phyloP scores from a whole-genome alignment of 2,113 vertebrate genomes.

The Pionites leucogaster region DNA sequence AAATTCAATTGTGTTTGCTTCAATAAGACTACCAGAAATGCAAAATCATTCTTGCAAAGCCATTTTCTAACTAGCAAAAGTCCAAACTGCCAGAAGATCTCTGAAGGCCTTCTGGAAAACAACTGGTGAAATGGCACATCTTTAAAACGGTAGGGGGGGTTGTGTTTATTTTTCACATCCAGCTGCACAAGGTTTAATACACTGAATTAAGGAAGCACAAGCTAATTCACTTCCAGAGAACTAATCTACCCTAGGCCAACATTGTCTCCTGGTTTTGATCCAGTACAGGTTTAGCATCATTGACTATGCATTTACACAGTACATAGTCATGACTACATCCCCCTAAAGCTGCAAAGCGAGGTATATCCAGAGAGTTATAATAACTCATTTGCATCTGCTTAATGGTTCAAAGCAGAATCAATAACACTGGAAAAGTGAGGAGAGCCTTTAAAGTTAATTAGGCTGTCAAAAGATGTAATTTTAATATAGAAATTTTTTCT shows the following conservation, averaged over 20 bases:
- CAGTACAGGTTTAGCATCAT: not conserved
- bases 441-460: slow-evolving; percentile 40
- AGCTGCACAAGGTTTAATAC: not conserved
- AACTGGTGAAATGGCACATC: not conserved
- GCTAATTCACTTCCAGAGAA: slow-evolving; percentile 22
- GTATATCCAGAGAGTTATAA: not conserved
- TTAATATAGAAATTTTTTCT: not conserved
- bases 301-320: not conserved
- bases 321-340: not conserved
- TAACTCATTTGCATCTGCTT: slow-evolving; percentile 5
- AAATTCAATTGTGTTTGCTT: not conserved
- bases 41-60: not conserved
- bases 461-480: not conserved
- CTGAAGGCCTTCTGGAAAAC: not conserved
- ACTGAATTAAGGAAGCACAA: not conserved
- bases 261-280: slow-evolving; percentile 9
- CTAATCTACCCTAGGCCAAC: slow-evolving; percentile 8
- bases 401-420: slow-evolving; percentile 31
- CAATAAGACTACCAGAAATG: not conserved
- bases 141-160: not conserved
- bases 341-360: slow-evolving; percentile 1
- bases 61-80: not conserved
- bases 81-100: not conserved
- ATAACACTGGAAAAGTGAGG: slow-evolving; percentile 5
- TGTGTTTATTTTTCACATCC: not conserved